phyloP scores from a whole-genome alignment of 2,888 invertebrate genomes.

The Pogonocherus hispidulus region DNA sequence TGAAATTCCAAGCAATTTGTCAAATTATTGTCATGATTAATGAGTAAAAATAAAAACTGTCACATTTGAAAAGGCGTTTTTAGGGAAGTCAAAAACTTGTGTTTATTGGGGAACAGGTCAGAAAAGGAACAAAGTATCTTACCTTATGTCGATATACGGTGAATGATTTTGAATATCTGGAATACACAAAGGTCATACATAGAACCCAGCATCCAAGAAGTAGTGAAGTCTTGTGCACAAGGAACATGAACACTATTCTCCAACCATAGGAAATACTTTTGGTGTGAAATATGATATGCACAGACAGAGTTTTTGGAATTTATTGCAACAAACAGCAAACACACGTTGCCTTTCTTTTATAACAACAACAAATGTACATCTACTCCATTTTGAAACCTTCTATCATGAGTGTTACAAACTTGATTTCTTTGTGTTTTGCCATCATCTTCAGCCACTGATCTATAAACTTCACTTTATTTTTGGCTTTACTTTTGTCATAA shows the following conservation, averaged over 20 bases:
- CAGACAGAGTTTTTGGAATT: slow-evolving; percentile 7
- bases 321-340: slow-evolving; percentile 40
- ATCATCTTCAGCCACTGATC: slow-evolving; percentile 53
- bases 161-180: slow-evolving; percentile 31
- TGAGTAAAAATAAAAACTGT: slow-evolving; percentile 22
- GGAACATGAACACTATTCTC: slow-evolving; percentile 14
- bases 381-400: slow-evolving; percentile 67
- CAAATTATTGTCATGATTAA: slow-evolving; percentile 19
- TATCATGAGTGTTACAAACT: slow-evolving; percentile 61
- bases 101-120: not conserved
- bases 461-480: slow-evolving; percentile 57
- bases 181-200: slow-evolving; percentile 56
- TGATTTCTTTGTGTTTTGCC: slow-evolving; percentile 60
- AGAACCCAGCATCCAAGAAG: slow-evolving; percentile 56
- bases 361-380: slow-evolving; percentile 64
- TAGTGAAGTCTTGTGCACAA: slow-evolving; percentile 23
- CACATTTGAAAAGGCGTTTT: slow-evolving; percentile 8
- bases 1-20: slow-evolving; percentile 16
- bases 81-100: not conserved
- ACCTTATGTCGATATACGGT: slow-evolving; percentile 49
- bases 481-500: slow-evolving; percentile 57
- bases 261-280: slow-evolving; percentile 9
- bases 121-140: slow-evolving; percentile 16
- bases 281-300: slow-evolving; percentile 22
- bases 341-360: slow-evolving; percentile 51